Percentiles rank a stretch among this genome's conserved stretches.
Conservation (phyloP, 1,140 invertebrate species). For the Mya arenaria region DNA sequence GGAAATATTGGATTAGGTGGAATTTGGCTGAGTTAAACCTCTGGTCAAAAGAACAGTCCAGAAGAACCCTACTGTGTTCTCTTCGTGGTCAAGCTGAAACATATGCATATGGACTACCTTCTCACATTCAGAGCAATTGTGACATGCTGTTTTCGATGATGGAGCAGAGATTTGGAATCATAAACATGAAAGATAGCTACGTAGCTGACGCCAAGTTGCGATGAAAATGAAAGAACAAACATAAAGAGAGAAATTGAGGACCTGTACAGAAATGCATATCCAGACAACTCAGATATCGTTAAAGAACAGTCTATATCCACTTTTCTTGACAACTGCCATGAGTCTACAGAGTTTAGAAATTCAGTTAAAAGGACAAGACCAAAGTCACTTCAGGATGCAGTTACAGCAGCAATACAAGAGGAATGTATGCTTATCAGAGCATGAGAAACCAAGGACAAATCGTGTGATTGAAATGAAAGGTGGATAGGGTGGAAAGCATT, state of each 20-base stretch:
- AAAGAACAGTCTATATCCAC: constrained; percentile 9
- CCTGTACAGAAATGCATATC: constrained; percentile 30
- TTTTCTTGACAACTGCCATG: constrained; percentile 44
- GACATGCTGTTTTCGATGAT: not conserved
- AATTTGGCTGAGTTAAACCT: constrained; percentile 39
- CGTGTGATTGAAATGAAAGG: not conserved
- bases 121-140: not conserved
- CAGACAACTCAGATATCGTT: constrained; percentile 17
- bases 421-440: constrained; percentile 36
- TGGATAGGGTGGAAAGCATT: not conserved
- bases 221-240: constrained; percentile 31
- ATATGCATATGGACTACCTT: constrained; percentile 43
- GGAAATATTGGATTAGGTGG: too few species aligned
- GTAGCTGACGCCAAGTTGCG: constrained; percentile 42
- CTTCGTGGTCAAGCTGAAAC: constrained; percentile 49
- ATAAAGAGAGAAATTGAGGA: constrained; percentile 43
- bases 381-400: constrained; percentile 45
- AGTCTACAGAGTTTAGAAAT: constrained; percentile 36
- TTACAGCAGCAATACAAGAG: constrained; percentile 45
- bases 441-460: constrained; percentile 5
- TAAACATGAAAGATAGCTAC: constrained; percentile 55
- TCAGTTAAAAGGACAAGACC: constrained; percentile 46
- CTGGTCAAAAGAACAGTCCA: constrained; percentile 32
- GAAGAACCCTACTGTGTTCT: constrained; percentile 36
- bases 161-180: constrained; percentile 16